Percentiles rank a stretch among this genome's conserved stretches.
phyloP scores from a whole-genome alignment of 2,113 vertebrate species.

The Acanthochromis polyacanthus region DNA sequence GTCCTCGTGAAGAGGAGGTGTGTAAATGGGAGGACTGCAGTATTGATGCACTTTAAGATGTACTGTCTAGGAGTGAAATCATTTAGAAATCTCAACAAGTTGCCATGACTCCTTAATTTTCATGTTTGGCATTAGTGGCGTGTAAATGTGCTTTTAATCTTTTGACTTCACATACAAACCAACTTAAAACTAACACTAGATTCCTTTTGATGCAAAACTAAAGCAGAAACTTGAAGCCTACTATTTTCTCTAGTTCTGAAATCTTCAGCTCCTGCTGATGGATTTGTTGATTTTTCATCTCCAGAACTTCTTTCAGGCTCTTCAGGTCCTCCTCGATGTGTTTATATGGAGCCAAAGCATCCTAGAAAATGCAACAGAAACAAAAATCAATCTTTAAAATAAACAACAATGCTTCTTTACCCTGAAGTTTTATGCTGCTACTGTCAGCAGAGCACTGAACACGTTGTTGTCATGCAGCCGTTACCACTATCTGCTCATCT shows the following conservation, averaged over 20 bases:
- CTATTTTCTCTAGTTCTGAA: conserved; percentile 95
- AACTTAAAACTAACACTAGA: neutral
- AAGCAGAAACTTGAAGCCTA: conserved; percentile 75
- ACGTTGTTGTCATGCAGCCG: neutral
- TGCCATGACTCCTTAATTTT: too few relatives aligned
- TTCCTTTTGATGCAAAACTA: neutral
- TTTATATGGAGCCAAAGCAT: conserved; percentile 92
- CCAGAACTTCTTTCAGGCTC: conserved; percentile 94
- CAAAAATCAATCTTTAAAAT: neutral
- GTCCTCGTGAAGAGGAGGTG: neutral
- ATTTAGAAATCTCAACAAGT: too few relatives aligned
- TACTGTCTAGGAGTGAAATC: neutral
- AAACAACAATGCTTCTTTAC: neutral
- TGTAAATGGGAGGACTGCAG: neutral
- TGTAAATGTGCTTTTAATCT: neutral
- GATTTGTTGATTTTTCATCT: conserved; percentile 98
- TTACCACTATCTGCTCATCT: conserved; percentile 95
- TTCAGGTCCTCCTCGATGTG: conserved; percentile 96
- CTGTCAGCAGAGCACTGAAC: neutral
- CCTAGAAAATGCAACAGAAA: conserved; percentile 76
- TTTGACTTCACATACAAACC: neutral
- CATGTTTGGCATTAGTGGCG: too few relatives aligned
- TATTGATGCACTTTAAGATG: neutral
- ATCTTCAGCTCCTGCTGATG: conserved; percentile 96
- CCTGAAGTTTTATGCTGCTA: neutral